Conservation (phyloP, 2,113 vertebrate species). For the Rhynchopsitta pachyrhyncha region DNA sequence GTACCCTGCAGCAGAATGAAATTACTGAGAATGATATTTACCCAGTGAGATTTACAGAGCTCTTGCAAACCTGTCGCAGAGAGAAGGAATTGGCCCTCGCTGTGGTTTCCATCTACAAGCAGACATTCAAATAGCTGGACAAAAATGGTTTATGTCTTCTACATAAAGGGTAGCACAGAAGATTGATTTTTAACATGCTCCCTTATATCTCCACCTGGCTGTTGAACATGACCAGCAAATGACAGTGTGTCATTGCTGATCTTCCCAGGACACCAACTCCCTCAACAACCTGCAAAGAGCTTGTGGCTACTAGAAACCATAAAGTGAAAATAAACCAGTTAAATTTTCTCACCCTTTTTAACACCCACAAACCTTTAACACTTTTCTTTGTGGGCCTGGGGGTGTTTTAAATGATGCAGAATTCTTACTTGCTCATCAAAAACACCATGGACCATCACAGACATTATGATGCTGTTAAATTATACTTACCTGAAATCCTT, state of each 20-base stretch:
- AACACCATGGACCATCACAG: neutral
- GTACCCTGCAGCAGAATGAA: neutral
- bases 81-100: rapidly evolving
- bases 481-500: neutral
- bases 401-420: neutral
- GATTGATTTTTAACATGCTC: neutral
- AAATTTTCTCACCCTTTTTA: neutral
- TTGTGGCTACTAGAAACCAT: neutral
- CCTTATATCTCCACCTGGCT: neutral
- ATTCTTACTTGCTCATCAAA: neutral
- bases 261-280: neutral
- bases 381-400: neutral
- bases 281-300: neutral
- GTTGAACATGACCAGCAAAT: neutral
- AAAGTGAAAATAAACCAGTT: neutral
- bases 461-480: neutral
- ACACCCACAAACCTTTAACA: neutral
- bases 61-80: neutral
- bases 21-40: neutral
- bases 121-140: neutral
- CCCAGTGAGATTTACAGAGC: neutral
- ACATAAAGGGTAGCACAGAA: neutral
- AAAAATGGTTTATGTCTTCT: neutral
- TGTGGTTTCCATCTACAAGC: neutral
- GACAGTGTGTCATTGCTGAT: neutral